Evolutionary conservation across 1,140 invertebrate genomes (phyloP).

Genomic region (Pseudomyrmex concolor): DNA sequence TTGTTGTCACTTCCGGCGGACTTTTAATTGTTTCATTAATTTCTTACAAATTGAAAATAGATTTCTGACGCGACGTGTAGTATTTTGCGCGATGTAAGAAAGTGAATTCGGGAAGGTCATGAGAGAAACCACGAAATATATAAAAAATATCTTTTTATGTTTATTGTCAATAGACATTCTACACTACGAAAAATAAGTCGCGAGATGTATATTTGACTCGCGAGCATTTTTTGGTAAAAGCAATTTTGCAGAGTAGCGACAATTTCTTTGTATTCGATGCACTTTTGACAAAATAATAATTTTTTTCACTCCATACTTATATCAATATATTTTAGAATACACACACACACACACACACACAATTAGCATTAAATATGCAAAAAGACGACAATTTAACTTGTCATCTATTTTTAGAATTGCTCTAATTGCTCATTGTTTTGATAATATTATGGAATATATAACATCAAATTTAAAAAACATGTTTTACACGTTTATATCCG

Average conservation of each 20-base stretch:
- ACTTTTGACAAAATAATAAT: slow-evolving; percentile 26
- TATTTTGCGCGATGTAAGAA: slow-evolving; percentile 23
- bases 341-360: no score
- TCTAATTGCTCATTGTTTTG: no score
- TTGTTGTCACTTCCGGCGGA: neutral
- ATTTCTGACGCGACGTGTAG: neutral
- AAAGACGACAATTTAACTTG: slow-evolving; percentile 22
- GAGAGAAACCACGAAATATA: slow-evolving; percentile 64
- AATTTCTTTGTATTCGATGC: slow-evolving; percentile 37
- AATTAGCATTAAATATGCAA: slow-evolving; percentile 26
- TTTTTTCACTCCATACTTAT: neutral
- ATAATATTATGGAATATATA: slow-evolving; percentile 10
- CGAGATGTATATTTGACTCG: slow-evolving; percentile 48
- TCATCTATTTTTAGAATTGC: neutral
- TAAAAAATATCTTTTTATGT: slow-evolving; percentile 58
- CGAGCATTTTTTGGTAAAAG: slow-evolving; percentile 62
- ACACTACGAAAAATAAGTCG: slow-evolving; percentile 71
- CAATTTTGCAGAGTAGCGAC: slow-evolving; percentile 29
- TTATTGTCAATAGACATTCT: slow-evolving; percentile 75
- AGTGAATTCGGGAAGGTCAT: slow-evolving; percentile 35
- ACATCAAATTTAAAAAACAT: slow-evolving; percentile 18
- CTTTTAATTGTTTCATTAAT: neutral
- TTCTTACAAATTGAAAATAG: neutral
- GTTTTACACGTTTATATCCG: neutral
- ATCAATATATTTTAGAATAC: neutral